Conservation (phyloP, 2,113 vertebrate species). For the Platysternon megacephalum region DNA sequence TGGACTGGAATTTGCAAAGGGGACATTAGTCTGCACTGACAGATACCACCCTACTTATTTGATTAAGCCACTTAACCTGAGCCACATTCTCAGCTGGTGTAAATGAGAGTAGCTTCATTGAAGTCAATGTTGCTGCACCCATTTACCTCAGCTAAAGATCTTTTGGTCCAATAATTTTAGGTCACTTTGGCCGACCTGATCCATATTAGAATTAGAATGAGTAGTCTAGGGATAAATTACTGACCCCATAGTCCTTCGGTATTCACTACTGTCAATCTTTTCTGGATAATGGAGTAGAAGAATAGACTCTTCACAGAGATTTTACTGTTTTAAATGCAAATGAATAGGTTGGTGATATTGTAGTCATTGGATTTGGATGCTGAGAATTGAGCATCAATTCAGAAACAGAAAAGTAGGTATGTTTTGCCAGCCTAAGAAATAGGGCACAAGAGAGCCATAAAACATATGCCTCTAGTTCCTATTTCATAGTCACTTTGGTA, state of each 20-base stretch:
- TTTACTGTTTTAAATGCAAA: neutral
- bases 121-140: neutral
- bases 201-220: neutral
- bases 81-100: neutral
- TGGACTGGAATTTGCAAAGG: accelerated
- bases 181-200: neutral
- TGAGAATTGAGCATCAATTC: neutral
- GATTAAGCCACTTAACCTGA: accelerated
- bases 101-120: accelerated
- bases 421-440: neutral
- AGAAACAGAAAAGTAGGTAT: neutral
- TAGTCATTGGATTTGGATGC: neutral
- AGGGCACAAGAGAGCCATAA: neutral
- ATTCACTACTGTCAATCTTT: neutral
- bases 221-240: neutral
- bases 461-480: neutral
- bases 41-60: neutral
- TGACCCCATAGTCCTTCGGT: neutral
- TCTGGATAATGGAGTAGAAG: neutral
- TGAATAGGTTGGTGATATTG: neutral
- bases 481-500: neutral
- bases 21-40: neutral
- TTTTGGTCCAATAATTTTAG: neutral
- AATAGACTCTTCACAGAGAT: neutral
- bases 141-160: neutral